These are phyloP conservation scores for Brenthis hecate DNA, from an alignment of 2,888 invertebrate species.

Conservation along the genomic window DNA sequence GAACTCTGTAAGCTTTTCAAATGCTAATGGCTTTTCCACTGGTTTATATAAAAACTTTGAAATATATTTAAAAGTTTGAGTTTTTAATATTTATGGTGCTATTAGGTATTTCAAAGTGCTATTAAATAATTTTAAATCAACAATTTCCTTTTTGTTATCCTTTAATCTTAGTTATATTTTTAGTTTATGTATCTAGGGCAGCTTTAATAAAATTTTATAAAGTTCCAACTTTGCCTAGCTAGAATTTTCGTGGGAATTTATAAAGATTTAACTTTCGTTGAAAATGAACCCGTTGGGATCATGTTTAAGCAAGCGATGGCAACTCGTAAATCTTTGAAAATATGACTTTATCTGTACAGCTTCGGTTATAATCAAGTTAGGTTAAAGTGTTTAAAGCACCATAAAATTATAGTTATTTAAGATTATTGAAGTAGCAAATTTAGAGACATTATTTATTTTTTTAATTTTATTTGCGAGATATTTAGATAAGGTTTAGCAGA, in stretches of 20 bases:
- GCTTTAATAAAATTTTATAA: slow-evolving; percentile 27
- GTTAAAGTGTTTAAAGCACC: neutral
- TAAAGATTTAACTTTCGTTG: slow-evolving; percentile 19
- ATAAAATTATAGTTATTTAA: no score
- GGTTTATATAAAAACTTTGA: no score
- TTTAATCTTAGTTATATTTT: slow-evolving; percentile 2
- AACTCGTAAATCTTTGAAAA: slow-evolving; percentile 27
- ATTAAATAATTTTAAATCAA: no score
- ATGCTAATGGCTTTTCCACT: no score
- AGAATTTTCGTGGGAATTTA: slow-evolving; percentile 26
- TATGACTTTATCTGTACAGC: slow-evolving; percentile 13
- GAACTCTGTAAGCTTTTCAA: no score
- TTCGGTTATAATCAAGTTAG: slow-evolving; percentile 1
- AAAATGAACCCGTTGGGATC: slow-evolving; percentile 28
- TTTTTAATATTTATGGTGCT: no score
- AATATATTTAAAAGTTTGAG: no score
- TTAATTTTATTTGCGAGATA: no score
- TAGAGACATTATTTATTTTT: no score
- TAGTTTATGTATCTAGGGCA: slow-evolving; percentile 21
- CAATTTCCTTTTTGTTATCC: slow-evolving; percentile 10
- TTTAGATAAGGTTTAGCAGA: no score
- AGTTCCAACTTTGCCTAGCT: slow-evolving; percentile 21
- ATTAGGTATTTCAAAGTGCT: no score
- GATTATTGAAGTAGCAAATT: no score
- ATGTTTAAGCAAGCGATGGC: slow-evolving; percentile 26